Evolutionary conservation across 2,888 invertebrate species (phyloP).

Genomic region (Ecliptopera silaceata): DNA sequence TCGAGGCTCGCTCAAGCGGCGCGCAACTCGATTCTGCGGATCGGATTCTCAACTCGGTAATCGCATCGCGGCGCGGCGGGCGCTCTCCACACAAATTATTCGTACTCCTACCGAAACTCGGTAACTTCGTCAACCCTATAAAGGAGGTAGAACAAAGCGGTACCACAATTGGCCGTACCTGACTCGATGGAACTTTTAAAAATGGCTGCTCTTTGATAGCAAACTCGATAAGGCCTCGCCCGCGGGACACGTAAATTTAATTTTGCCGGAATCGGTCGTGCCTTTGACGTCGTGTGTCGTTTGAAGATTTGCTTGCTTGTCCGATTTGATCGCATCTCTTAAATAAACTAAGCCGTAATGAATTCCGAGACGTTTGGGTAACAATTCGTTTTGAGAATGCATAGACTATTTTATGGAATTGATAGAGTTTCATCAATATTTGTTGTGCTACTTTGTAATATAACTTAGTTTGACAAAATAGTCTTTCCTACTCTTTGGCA

Average conservation of each 20-base stretch:
- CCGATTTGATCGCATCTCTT: slow-evolving; percentile 36
- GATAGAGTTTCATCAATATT: no score
- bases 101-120: slow-evolving; percentile 71
- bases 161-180: slow-evolving; percentile 79
- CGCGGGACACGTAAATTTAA: slow-evolving; percentile 81
- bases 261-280: slow-evolving; percentile 75
- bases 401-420: no score
- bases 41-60: slow-evolving; percentile 76
- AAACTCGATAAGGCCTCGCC: slow-evolving; percentile 77
- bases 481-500: no score
- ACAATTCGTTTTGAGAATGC: no score
- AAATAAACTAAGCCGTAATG: slow-evolving; percentile 15
- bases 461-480: no score
- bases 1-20: slow-evolving; percentile 58
- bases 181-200: slow-evolving; percentile 77
- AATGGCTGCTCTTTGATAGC: slow-evolving; percentile 79
- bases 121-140: slow-evolving; percentile 76
- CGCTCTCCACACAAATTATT: slow-evolving; percentile 78
- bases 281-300: slow-evolving; percentile 69
- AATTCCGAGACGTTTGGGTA: neutral
- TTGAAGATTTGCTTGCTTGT: slow-evolving; percentile 65
- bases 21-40: slow-evolving; percentile 66
- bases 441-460: no score
- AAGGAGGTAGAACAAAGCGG: slow-evolving; percentile 79
- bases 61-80: slow-evolving; percentile 70